These are phyloP conservation scores for Microcaecilia unicolor DNA, from an alignment of 2,797 vertebrate genomes.

Conservation along the genomic window DNA sequence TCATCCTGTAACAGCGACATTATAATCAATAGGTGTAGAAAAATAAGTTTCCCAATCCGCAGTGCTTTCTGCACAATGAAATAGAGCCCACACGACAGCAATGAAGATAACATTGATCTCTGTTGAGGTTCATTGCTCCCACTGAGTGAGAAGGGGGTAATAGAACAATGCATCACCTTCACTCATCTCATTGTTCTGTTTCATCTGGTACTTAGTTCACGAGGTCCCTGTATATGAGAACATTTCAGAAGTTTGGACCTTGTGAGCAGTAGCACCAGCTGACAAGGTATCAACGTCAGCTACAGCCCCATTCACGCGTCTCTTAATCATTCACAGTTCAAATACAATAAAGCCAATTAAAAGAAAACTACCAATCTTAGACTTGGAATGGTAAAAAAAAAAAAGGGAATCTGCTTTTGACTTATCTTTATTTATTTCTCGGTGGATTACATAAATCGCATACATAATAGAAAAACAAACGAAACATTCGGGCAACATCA, in stretches of 20 bases:
- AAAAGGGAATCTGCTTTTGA: too few relatives aligned
- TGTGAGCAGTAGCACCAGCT: not conserved
- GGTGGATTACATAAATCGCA: too few relatives aligned
- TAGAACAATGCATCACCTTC: accelerated
- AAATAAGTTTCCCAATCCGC: slow-evolving; percentile 5
- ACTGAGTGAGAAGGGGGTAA: not conserved
- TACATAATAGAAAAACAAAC: too few relatives aligned
- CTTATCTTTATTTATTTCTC: too few relatives aligned
- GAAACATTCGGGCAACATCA: too few relatives aligned
- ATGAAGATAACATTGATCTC: slow-evolving; percentile 3
- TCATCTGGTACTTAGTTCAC: not conserved
- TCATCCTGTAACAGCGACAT: accelerated
- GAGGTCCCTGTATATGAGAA: accelerated
- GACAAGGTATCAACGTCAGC: accelerated
- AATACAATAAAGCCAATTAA: too few relatives aligned
- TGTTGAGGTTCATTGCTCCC: slow-evolving; percentile 13
- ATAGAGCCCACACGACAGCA: not conserved
- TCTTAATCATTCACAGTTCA: too few relatives aligned
- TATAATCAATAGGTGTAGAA: not conserved
- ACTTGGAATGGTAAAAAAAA: too few relatives aligned
- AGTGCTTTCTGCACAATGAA: not conserved
- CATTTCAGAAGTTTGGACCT: too few relatives aligned
- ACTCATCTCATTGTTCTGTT: too few relatives aligned
- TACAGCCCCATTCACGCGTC: too few relatives aligned
- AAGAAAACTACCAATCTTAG: too few relatives aligned